These are phyloP conservation scores for Pyrrhosoma nymphula DNA, from an alignment of 2,888 invertebrate species.

Conservation along the genomic window DNA sequence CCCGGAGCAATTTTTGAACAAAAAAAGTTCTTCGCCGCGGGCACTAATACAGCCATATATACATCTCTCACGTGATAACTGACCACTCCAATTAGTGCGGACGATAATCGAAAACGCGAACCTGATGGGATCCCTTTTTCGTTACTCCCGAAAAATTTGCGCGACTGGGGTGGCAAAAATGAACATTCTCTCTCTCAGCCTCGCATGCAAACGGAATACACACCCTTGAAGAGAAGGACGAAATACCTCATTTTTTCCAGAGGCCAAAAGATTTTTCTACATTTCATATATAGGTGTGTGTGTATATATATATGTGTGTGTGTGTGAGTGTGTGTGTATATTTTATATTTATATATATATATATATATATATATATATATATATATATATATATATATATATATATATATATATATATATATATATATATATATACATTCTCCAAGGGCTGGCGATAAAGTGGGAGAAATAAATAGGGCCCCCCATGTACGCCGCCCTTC, in stretches of 20 bases:
- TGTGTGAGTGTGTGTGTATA: no score
- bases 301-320: no score
- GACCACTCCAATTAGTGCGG: background rate
- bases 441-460: background rate
- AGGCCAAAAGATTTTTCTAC: background rate
- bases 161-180: background rate
- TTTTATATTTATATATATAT: no score
- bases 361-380: no score
- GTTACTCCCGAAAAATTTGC: background rate
- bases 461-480: background rate
- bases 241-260: background rate
- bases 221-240: background rate
- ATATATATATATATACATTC: no score
- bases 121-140: background rate
- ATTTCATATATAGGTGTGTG: background rate
- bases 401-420: no score
- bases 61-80: background rate
- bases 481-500: background rate
- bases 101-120: background rate
- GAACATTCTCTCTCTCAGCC: no score
- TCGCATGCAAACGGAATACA: no score
- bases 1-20: background rate
- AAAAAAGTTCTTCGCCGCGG: background rate
- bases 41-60: background rate
- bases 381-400: no score